Evolutionary conservation across 1,140 invertebrate species (phyloP).

Genomic region (Rhagoletis zephyria): DNA sequence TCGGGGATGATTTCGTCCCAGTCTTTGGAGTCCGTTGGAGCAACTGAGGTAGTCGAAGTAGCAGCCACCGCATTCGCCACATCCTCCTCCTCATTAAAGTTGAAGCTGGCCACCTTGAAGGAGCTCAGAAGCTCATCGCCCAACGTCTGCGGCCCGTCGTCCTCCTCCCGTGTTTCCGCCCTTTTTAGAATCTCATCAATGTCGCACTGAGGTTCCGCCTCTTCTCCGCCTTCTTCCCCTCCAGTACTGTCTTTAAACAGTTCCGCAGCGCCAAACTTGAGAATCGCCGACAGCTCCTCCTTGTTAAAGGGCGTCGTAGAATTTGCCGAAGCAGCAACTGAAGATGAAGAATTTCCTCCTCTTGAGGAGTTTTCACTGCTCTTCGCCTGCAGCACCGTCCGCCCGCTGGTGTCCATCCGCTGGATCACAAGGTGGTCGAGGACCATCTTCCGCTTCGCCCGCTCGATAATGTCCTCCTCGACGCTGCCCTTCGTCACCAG

Average conservation of each 20-base stretch:
- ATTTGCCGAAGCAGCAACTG: too few relatives aligned
- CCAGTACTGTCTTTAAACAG: constrained; percentile 98
- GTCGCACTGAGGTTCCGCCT: constrained; percentile 95
- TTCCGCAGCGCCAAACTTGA: constrained; percentile 99
- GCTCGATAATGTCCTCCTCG: constrained; percentile 98
- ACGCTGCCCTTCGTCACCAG: constrained; percentile 96
- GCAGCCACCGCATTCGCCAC: constrained; percentile 77
- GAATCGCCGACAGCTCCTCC: constrained; percentile 95
- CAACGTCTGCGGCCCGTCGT: constrained; percentile 83
- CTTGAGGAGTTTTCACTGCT: constrained; percentile 79
- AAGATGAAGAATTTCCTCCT: too few relatives aligned
- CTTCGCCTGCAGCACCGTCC: constrained; percentile 93
- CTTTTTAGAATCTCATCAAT: constrained; percentile 97
- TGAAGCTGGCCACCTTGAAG: constrained; percentile 98
- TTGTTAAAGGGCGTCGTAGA: constrained; percentile 95
- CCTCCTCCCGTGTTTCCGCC: constrained; percentile 96
- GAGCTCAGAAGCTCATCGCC: constrained; percentile 95
- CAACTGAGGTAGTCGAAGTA: too few relatives aligned
- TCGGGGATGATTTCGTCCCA: constrained; percentile 98
- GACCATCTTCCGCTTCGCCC: constrained; percentile 99
- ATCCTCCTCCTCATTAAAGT: constrained; percentile 94
- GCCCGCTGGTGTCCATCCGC: constrained; percentile 98
- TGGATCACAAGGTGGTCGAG: constrained; percentile 99
- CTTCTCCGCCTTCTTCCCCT: constrained; percentile 95
- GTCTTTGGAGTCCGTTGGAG: constrained; percentile 73